Conservation (phyloP, 2,113 vertebrate genomes). For the Tachuris rubrigastra region DNA sequence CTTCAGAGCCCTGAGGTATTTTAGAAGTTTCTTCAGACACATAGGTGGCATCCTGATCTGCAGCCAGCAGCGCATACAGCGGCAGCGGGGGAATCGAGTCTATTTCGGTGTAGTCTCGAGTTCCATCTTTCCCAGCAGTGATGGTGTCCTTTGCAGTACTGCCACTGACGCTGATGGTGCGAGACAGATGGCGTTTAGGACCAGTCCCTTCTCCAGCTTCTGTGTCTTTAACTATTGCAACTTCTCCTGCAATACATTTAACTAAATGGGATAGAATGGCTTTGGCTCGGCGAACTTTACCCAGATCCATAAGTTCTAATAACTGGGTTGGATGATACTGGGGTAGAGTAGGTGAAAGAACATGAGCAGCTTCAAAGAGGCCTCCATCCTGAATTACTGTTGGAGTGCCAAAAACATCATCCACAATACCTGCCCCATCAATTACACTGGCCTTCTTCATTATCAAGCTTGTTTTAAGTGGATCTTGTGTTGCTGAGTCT, state of each 20-base stretch:
- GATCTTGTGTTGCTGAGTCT: conserved; percentile 46
- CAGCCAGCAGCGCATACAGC: conserved; percentile 88
- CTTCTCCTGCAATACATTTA: conserved; percentile 97
- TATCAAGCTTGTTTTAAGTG: conserved; percentile 76
- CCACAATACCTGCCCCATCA: conserved; percentile 81
- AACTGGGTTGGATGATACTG: conserved; percentile 98
- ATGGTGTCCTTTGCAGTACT: conserved; percentile 97
- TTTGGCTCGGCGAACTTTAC: conserved; percentile 93
- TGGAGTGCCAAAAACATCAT: conserved; percentile 90
- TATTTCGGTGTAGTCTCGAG: conserved; percentile 96
- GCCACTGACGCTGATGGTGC: conserved; percentile 97
- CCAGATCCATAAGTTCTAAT: conserved; percentile 95
- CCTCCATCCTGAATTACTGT: conserved; percentile 93
- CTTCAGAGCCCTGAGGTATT: conserved; percentile 76
- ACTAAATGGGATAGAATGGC: conserved; percentile 97
- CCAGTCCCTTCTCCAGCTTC: conserved; percentile 89
- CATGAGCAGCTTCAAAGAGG: conserved; percentile 95
- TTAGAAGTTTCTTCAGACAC: conserved; percentile 84
- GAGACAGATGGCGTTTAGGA: conserved; percentile 89
- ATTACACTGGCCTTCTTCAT: conserved; percentile 84
- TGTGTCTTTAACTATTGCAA: conserved; percentile 91
- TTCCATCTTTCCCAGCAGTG: conserved; percentile 92
- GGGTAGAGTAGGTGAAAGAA: conserved; percentile 93
- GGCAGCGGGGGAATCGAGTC: conserved; percentile 96
- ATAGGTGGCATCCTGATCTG: conserved; percentile 90